Conservation (phyloP, 2,797 vertebrate species). For the Trachurus trachurus region DNA sequence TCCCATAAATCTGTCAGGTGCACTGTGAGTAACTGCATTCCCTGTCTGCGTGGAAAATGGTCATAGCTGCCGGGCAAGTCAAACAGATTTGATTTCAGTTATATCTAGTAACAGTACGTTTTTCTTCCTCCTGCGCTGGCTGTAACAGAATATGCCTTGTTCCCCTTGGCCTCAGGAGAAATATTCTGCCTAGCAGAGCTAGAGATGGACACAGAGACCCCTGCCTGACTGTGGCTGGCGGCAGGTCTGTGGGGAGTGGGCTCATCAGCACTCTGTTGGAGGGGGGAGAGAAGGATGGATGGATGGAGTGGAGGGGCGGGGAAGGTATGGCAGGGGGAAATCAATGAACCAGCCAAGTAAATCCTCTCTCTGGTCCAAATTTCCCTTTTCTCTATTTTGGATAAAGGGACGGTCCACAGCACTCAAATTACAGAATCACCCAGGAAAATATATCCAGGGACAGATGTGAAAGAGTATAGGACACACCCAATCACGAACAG, state of each 20-base stretch:
- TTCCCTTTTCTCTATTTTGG: constrained; percentile 49
- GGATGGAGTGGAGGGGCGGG: constrained; percentile 36
- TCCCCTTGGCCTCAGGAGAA: constrained; percentile 80
- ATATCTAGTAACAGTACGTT: constrained; percentile 85
- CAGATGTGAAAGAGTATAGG: constrained; percentile 47
- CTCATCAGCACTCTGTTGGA: constrained; percentile 69
- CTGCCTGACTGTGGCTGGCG: constrained; percentile 62
- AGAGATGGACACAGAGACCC: constrained; percentile 71
- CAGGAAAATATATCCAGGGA: constrained; percentile 43
- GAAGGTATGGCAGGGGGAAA: constrained; percentile 62
- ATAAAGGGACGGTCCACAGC: constrained; percentile 57
- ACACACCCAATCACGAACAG: constrained; percentile 60
- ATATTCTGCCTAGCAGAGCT: constrained; percentile 74
- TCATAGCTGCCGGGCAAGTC: constrained; percentile 83
- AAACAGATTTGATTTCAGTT: constrained; percentile 88
- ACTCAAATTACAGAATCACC: constrained; percentile 56
- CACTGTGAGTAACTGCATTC: constrained; percentile 73
- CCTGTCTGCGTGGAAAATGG: constrained; percentile 73
- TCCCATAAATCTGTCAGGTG: constrained; percentile 77
- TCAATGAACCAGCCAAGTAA: constrained; percentile 81
- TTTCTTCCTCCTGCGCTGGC: constrained; percentile 77
- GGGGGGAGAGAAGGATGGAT: constrained; percentile 57
- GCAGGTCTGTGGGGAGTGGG: constrained; percentile 71
- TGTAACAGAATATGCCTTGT: constrained; percentile 86
- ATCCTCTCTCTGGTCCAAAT: constrained; percentile 62